Percentiles rank a stretch among this genome's conserved stretches.
phyloP scores from a whole-genome alignment of 2,113 vertebrate species.

The Oryzias curvinotus region DNA sequence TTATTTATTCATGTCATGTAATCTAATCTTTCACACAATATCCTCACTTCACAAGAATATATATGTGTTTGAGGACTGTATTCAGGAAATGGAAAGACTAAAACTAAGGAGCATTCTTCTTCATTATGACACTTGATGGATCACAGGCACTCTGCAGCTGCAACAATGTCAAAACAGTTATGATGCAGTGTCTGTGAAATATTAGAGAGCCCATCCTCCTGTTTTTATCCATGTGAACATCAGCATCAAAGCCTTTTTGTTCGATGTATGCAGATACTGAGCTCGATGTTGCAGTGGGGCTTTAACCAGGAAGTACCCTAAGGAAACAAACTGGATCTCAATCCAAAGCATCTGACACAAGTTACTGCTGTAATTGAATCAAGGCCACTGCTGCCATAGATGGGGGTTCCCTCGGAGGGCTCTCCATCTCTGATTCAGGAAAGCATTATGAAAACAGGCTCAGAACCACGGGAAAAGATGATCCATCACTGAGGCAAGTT shows the following conservation, averaged over 20 bases:
- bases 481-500: too few species aligned
- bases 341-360: constrained; percentile 58
- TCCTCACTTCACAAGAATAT: too few species aligned
- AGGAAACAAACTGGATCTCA: constrained; percentile 48
- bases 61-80: not conserved
- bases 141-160: too few species aligned
- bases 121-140: too few species aligned
- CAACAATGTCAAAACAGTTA: too few species aligned
- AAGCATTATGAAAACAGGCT: too few species aligned
- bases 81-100: not conserved
- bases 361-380: constrained; percentile 61
- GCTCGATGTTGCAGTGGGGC: constrained; percentile 19
- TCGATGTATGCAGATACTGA: constrained; percentile 37
- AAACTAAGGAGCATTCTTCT: not conserved
- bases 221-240: not conserved
- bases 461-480: too few species aligned
- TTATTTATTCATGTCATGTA: too few species aligned
- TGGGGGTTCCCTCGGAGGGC: constrained; percentile 39
- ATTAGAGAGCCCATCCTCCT: too few species aligned
- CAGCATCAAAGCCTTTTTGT: constrained; percentile 37
- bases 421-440: constrained; percentile 3
- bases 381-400: constrained; percentile 39
- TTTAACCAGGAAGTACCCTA: constrained; percentile 50
- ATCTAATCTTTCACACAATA: too few species aligned
- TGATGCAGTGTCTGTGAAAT: too few species aligned